A percentile compares a stretch with the other conserved stretches of the same genome.
Conservation (phyloP, 2,113 vertebrate genomes). For the Sorex fumeus region DNA sequence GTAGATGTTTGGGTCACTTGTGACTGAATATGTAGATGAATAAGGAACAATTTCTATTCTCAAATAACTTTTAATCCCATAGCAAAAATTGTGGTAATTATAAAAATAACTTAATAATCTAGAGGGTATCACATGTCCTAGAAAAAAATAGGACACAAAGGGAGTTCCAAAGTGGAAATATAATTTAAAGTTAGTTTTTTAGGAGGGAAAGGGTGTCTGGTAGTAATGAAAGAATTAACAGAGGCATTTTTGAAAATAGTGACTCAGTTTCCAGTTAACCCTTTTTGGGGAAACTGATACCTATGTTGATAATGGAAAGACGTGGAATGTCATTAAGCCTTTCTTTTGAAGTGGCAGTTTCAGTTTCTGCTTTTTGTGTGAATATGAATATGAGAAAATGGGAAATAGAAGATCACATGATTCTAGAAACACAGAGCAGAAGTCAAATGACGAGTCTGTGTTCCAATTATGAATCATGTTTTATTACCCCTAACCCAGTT, state of each 20-base stretch:
- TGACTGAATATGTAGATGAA: neutral
- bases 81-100: neutral
- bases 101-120: conserved; percentile 24
- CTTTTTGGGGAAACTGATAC: conserved; percentile 27
- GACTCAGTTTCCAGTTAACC: neutral
- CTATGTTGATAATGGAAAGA: conserved; percentile 2
- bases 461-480: conserved; percentile 35
- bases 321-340: conserved; percentile 39
- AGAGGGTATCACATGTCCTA: conserved; percentile 9
- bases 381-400: conserved; percentile 46
- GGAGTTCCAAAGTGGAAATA: conserved; percentile 46
- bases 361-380: conserved; percentile 6
- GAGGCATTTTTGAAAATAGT: conserved; percentile 50
- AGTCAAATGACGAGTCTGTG: neutral
- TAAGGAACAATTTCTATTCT: conserved; percentile 44
- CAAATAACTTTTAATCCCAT: conserved; percentile 46
- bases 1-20: neutral
- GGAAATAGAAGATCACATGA: conserved; percentile 41
- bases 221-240: conserved; percentile 26
- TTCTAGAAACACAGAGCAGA: conserved; percentile 20
- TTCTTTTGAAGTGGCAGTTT: conserved; percentile 15
- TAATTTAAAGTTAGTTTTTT: conserved; percentile 48
- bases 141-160: conserved; percentile 44
- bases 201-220: conserved; percentile 19
- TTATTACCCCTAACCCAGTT: neutral